These are phyloP conservation scores for Alligator mississippiensis DNA, from an alignment of 2,113 vertebrate species.

Conservation along the genomic window DNA sequence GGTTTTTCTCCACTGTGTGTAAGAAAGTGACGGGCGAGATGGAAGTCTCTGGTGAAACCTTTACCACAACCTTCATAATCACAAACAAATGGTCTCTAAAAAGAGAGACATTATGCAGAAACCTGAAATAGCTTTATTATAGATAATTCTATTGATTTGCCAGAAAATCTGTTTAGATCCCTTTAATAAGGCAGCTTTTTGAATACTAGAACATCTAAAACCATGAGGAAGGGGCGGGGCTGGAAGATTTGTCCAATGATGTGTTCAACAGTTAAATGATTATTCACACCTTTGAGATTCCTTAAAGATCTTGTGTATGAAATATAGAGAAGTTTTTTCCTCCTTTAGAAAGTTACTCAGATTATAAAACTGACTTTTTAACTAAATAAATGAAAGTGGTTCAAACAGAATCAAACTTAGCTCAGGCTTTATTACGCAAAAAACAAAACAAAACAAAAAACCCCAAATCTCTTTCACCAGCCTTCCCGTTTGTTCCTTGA, in stretches of 20 bases:
- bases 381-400: neutral
- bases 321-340: too few species aligned
- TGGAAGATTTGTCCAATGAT: too few species aligned
- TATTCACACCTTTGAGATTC: too few species aligned
- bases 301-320: too few species aligned
- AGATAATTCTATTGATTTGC: neutral
- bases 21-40: constrained; percentile 86
- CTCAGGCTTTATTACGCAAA: too few species aligned
- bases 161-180: neutral
- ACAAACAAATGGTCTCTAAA: constrained; percentile 90
- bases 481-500: too few species aligned
- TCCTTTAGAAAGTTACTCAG: too few species aligned
- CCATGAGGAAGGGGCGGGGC: neutral
- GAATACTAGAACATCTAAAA: neutral
- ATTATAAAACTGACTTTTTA: too few species aligned
- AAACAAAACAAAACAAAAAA: too few species aligned
- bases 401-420: fast-evolving
- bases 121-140: neutral
- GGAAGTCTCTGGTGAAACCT: constrained; percentile 85
- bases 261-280: too few species aligned
- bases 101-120: neutral
- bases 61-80: constrained; percentile 84
- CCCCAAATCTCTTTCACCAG: too few species aligned
- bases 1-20: constrained; percentile 88
- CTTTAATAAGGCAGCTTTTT: neutral